A percentile compares a stretch with the other conserved stretches of the same genome.
These are phyloP conservation scores for Sesia bembeciformis DNA, from an alignment of 2,888 invertebrate genomes.

Conservation along the genomic window DNA sequence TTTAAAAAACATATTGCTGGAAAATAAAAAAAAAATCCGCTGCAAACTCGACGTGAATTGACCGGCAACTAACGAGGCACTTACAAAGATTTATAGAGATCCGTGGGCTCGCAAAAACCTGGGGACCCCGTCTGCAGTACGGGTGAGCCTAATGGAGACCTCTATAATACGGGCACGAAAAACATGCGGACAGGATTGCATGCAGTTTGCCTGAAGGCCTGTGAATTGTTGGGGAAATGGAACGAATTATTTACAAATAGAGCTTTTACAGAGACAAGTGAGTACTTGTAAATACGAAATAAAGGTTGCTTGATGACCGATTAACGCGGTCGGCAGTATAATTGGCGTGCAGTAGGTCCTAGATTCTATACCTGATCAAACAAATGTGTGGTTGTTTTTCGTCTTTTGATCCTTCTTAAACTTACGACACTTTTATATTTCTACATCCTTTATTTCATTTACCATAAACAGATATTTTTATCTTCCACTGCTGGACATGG, in stretches of 20 bases:
- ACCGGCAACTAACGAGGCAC: slow-evolving; percentile 57
- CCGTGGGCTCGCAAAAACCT: slow-evolving; percentile 39
- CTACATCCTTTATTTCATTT: no score
- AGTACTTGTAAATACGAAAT: no score
- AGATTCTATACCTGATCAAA: no score
- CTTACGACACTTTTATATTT: no score
- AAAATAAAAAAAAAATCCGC: slow-evolving; percentile 30
- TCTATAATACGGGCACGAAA: slow-evolving; percentile 25
- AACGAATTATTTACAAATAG: background rate
- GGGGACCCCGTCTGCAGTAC: slow-evolving; percentile 27
- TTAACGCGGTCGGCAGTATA: no score
- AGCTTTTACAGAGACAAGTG: background rate
- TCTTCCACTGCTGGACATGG: no score
- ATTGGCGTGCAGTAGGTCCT: no score
- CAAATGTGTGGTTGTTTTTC: no score
- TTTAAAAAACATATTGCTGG: slow-evolving; percentile 9
- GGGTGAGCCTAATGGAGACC: slow-evolving; percentile 29
- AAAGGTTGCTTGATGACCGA: no score
- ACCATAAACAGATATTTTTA: no score
- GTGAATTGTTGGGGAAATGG: background rate
- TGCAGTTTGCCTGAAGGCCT: slow-evolving; percentile 19
- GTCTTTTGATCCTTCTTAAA: no score
- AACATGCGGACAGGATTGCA: slow-evolving; percentile 35
- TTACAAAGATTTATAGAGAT: slow-evolving; percentile 59
- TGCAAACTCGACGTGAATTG: slow-evolving; percentile 42